Evolutionary conservation across 2,888 invertebrate genomes (phyloP), one percentile per base, ranked within the genome.

Genomic region (Drosophila algonquin): DNA sequence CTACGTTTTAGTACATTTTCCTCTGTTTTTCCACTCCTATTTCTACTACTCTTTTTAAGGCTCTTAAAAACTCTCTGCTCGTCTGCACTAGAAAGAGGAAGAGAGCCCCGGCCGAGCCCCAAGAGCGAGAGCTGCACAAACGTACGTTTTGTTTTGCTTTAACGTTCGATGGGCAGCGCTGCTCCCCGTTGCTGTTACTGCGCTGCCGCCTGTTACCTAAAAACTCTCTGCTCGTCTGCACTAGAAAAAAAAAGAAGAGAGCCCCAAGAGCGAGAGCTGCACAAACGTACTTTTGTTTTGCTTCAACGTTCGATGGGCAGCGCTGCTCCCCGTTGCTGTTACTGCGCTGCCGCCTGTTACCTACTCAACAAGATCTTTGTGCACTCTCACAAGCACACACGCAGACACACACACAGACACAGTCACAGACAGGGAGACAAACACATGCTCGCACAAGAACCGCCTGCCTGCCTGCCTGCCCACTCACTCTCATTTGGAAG

Each of bases 121-220:
- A 68, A 59, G 63, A 73, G 30, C 68, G 51, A 67, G 67, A 51
- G 67, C 59, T 74, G 55, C 82, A 85, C 83, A 90, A 76, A 90
- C 80, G 76, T 72, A 70, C 60, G 87, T 90, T 90, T 91, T 90
- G 91, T 90, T 90, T 90, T 90, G 90, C 85, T 91, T 90, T 54
- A 44, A 56, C 79, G 75, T 90, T 90, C 90, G 87, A 72, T 76
- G 75, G 75, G 80, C 79, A 87, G 75, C 55, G 56, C 61, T 73
- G 63, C 52, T 64, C 27, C 24, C 61, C 50, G 40, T 21, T 65
- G 70, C 52, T 63, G 53, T 54, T 57, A 58, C 60, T 54, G 47
- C 53, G 40, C 47, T 53, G 47, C 53, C 52, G 27, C 63, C 65
- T 55, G 48, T 73, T 85, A 77, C 87, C 86, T 84, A 82, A 21